phyloP scores from a whole-genome alignment of 2,888 invertebrate species.

The Drosophila neotestacea region DNA sequence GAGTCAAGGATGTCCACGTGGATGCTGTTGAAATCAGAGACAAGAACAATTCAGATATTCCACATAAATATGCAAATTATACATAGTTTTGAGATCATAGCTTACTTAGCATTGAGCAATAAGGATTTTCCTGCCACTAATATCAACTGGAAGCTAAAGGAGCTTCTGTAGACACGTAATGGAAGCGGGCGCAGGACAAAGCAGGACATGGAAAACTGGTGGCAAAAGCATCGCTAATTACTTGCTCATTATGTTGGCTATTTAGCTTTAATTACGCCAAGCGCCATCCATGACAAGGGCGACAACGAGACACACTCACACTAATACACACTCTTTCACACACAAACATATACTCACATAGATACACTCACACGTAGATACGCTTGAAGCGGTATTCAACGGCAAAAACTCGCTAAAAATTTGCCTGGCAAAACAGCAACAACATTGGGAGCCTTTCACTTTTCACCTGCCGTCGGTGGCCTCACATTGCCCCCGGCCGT shows the following conservation, averaged over 20 bases:
- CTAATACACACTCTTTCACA: slow-evolving; percentile 18
- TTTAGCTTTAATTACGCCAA: slow-evolving; percentile 81
- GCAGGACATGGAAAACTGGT: slow-evolving; percentile 54
- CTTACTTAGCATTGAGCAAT: slow-evolving; percentile 16
- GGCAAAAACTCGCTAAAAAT: slow-evolving; percentile 66
- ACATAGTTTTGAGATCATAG: slow-evolving; percentile 34
- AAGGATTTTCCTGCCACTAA: slow-evolving; percentile 16
- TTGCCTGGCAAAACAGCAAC: slow-evolving; percentile 50
- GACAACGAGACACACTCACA: slow-evolving; percentile 52
- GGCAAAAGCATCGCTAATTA: slow-evolving; percentile 77
- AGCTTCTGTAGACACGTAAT: slow-evolving; percentile 24
- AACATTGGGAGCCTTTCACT: slow-evolving; percentile 66
- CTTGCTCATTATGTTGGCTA: slow-evolving; percentile 82
- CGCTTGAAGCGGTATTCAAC: slow-evolving; percentile 59
- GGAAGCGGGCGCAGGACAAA: slow-evolving; percentile 12
- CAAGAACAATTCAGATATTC: slow-evolving; percentile 1
- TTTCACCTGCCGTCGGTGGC: slow-evolving; percentile 58
- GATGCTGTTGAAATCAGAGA: slow-evolving; percentile 4
- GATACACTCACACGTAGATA: slow-evolving; percentile 9
- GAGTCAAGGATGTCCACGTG: slow-evolving; percentile 4
- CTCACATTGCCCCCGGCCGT: slow-evolving; percentile 5
- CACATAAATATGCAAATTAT: slow-evolving; percentile 40
- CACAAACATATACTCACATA: not conserved
- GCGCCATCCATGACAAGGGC: slow-evolving; percentile 71
- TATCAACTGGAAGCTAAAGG: not conserved